Percentiles rank a stretch among this genome's conserved stretches.
Evolutionary conservation across 2,797 vertebrate genomes (phyloP).

Genomic region (Calcarius lapponicus): DNA sequence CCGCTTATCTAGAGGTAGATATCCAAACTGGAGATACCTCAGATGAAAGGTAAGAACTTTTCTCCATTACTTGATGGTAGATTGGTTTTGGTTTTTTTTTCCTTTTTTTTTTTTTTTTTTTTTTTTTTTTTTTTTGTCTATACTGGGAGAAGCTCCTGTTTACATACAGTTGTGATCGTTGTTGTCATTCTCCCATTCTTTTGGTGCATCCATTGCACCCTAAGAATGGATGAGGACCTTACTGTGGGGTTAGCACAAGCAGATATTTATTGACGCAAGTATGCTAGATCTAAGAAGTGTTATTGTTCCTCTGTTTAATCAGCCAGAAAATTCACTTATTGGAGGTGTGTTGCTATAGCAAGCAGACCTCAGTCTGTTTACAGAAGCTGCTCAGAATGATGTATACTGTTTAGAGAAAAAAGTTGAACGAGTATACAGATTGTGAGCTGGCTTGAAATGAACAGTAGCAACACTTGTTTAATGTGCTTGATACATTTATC

Average conservation of each 20-base stretch:
- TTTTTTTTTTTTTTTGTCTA: not conserved
- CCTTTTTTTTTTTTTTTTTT: not conserved
- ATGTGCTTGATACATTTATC: slow-evolving; percentile 26
- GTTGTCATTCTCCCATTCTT: not conserved
- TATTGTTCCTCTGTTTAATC: not conserved
- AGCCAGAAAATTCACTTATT: not conserved
- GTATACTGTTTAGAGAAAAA: slow-evolving; percentile 34
- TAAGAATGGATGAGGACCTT: not conserved
- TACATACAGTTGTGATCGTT: not conserved
- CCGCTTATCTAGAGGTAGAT: not conserved
- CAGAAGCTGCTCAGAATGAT: slow-evolving; percentile 41
- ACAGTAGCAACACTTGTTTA: slow-evolving; percentile 48
- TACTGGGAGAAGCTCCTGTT: not conserved
- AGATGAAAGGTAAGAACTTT: not conserved
- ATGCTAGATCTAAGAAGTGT: not conserved
- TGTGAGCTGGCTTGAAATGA: slow-evolving; percentile 53
- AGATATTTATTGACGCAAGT: not conserved
- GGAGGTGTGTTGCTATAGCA: slow-evolving; percentile 48
- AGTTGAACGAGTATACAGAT: slow-evolving; percentile 27
- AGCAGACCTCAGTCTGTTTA: slow-evolving; percentile 33
- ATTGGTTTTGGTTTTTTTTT: too few species aligned
- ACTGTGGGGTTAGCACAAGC: not conserved
- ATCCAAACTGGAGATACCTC: not conserved
- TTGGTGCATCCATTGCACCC: not conserved
- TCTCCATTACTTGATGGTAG: not conserved